A percentile compares a stretch with the other conserved stretches of the same genome.
Evolutionary conservation across 2,797 vertebrate genomes (phyloP).

Genomic region (Buceros bicornis): DNA sequence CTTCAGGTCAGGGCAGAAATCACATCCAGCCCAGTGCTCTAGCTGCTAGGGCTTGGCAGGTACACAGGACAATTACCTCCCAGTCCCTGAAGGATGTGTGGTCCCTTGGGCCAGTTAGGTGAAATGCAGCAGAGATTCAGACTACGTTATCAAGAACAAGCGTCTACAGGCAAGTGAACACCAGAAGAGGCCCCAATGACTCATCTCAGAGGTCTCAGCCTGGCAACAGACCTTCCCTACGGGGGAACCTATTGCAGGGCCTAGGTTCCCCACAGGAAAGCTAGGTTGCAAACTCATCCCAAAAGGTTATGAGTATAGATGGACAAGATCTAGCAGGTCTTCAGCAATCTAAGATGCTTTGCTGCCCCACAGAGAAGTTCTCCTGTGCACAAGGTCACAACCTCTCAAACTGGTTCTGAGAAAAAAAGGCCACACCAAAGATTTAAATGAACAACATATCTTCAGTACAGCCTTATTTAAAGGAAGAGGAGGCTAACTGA

Average conservation of each 20-base stretch:
- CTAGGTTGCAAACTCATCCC: not conserved
- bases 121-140: not conserved
- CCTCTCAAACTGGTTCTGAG: not conserved
- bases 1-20: not conserved
- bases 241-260: not conserved
- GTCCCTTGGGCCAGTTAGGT: not conserved
- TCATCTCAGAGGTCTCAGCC: not conserved
- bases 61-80: not conserved
- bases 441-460: not conserved
- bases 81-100: not conserved
- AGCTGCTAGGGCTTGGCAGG: rapidly evolving
- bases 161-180: not conserved
- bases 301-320: not conserved
- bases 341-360: not conserved
- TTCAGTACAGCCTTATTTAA: not conserved
- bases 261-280: not conserved
- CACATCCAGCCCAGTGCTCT: not conserved
- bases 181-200: not conserved
- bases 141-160: not conserved
- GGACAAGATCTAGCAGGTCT: not conserved
- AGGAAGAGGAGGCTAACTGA: not conserved
- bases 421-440: not conserved
- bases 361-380: not conserved
- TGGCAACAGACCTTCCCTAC: not conserved
- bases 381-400: not conserved